phyloP scores from a whole-genome alignment of 2,113 vertebrate species.

The Xenus cinereus region DNA sequence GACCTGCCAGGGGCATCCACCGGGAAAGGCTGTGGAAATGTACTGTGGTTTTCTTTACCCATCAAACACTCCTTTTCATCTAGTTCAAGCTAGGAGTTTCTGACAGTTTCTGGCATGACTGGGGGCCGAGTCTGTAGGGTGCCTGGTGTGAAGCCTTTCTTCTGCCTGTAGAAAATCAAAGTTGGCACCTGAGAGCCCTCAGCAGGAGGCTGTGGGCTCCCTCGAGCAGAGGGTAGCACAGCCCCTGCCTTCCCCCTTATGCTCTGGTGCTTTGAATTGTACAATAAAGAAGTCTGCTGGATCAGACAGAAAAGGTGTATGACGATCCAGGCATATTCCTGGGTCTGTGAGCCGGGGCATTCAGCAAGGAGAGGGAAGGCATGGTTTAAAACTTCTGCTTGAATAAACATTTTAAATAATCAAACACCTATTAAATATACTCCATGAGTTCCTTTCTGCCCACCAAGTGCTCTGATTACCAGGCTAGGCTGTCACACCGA shows the following conservation, averaged over 20 bases:
- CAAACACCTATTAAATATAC: background rate
- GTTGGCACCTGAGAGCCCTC: background rate
- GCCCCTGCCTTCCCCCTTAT: background rate
- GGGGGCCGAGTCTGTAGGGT: background rate
- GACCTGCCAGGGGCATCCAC: background rate
- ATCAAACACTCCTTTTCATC: background rate
- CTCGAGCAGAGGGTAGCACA: background rate
- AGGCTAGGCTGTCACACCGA: background rate
- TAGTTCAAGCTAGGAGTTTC: background rate
- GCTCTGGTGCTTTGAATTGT: background rate
- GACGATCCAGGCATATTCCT: background rate
- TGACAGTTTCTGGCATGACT: background rate
- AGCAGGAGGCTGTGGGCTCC: background rate
- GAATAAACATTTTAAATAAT: background rate
- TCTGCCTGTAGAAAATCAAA: background rate
- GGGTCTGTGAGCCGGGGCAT: background rate
- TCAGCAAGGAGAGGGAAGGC: background rate
- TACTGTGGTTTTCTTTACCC: background rate
- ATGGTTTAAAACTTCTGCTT: background rate
- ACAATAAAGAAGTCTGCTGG: background rate
- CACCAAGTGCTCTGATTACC: background rate
- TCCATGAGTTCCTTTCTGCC: background rate
- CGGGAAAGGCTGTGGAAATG: background rate
- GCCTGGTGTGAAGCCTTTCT: accelerated
- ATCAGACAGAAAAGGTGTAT: background rate